phyloP scores from a whole-genome alignment of 2,888 invertebrate species.

The Calephelis perditalis region DNA sequence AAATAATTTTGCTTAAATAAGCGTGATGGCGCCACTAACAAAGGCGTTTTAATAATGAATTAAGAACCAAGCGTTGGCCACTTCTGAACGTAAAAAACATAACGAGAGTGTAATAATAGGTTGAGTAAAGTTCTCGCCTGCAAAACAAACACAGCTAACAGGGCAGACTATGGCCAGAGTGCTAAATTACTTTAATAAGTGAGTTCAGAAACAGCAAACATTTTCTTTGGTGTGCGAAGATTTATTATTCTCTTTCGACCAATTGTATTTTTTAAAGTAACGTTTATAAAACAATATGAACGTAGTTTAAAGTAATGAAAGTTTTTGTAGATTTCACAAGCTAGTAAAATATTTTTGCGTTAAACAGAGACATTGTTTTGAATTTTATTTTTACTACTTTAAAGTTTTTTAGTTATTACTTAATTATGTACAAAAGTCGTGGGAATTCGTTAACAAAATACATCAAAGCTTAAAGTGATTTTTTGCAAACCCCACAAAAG shows the following conservation, averaged over 20 bases:
- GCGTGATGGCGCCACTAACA: conserved; percentile 17
- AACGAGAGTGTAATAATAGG: conserved; percentile 72
- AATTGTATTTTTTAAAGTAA: conserved; percentile 17
- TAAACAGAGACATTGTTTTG: too few species aligned
- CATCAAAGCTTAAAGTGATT: too few species aligned
- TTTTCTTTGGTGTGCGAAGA: conserved; percentile 28
- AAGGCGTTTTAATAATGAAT: conserved; percentile 22
- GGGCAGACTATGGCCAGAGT: conserved; percentile 42
- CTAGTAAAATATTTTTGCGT: too few species aligned
- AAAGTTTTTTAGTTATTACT: too few species aligned
- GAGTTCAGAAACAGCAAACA: conserved; percentile 25
- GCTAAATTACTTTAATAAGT: conserved; percentile 63
- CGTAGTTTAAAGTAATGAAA: too few species aligned
- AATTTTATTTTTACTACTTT: too few species aligned
- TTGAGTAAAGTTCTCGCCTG: conserved; percentile 73
- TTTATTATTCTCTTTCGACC: conserved; percentile 26
- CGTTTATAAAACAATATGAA: background rate
- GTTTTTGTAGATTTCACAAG: too few species aligned
- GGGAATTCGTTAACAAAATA: too few species aligned
- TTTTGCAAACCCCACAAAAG: too few species aligned
- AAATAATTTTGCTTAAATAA: conserved; percentile 13
- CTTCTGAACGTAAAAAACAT: conserved; percentile 60
- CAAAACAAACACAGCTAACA: conserved; percentile 73
- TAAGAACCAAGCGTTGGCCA: conserved; percentile 45
- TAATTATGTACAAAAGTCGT: too few species aligned